Conservation (phyloP, 2,113 vertebrate species). For the Macquaria australasica region DNA sequence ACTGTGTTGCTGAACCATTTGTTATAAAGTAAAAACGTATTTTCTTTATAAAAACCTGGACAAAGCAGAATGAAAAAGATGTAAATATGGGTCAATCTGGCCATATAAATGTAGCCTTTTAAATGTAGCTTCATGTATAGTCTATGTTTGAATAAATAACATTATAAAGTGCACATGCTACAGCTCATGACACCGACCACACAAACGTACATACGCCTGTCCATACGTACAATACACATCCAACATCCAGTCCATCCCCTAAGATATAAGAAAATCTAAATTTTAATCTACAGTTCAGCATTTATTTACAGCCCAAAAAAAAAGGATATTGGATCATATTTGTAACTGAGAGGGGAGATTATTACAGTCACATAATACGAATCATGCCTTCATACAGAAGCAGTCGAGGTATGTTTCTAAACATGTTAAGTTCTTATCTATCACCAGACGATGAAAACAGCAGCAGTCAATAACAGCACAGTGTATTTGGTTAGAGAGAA, state of each 20-base stretch:
- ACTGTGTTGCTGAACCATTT: conserved; percentile 53
- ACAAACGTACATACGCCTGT: conserved; percentile 18
- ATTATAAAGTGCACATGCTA: conserved; percentile 80
- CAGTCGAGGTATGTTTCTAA: conserved; percentile 43
- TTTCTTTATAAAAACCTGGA: conserved; percentile 48
- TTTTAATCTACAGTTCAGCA: conserved; percentile 20
- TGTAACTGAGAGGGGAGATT: conserved; percentile 2
- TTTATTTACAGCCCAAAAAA: conserved; percentile 50
- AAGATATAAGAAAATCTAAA: not conserved
- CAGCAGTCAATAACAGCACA: not conserved
- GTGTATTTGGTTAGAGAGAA: conserved; percentile 36
- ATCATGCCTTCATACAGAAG: conserved; percentile 25
- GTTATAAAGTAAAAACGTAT: conserved; percentile 63
- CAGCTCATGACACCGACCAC: conserved; percentile 47
- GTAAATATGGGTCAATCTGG: not conserved
- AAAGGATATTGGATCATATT: not conserved
- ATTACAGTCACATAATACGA: conserved; percentile 1
- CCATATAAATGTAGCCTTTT: conserved; percentile 27
- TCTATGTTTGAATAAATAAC: conserved; percentile 64
- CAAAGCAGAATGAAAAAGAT: conserved; percentile 36
- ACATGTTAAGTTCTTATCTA: not conserved
- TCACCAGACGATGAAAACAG: conserved; percentile 21
- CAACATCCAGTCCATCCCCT: not conserved
- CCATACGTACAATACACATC: conserved; percentile 31
- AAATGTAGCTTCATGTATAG: conserved; percentile 38